These are phyloP conservation scores for Smutsia gigantea DNA, from an alignment of 2,797 vertebrate species.

Conservation along the genomic window DNA sequence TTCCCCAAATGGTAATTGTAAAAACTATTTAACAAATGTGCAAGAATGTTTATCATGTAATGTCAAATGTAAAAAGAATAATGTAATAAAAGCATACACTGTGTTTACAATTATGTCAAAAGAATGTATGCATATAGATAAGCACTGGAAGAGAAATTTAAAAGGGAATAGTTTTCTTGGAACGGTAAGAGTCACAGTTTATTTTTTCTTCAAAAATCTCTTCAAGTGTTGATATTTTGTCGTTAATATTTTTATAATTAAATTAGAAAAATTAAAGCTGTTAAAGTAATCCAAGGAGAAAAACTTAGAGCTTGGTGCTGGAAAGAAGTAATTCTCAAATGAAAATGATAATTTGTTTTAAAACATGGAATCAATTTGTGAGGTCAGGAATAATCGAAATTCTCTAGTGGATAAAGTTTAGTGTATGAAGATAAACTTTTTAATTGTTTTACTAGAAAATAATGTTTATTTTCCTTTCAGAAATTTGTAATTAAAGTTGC, in stretches of 20 bases:
- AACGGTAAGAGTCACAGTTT: neutral
- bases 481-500: neutral
- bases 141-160: neutral
- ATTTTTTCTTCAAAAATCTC: conserved; percentile 6
- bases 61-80: neutral
- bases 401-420: neutral
- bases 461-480: neutral
- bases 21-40: conserved; percentile 40
- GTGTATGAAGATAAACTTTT: neutral
- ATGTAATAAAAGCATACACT: neutral
- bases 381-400: neutral
- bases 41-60: neutral
- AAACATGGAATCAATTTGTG: neutral
- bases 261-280: neutral
- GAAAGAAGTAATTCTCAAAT: neutral
- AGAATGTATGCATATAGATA: neutral
- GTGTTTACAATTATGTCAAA: conserved; percentile 19
- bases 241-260: neutral
- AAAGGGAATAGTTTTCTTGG: conserved; percentile 12
- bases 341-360: conserved; percentile 11
- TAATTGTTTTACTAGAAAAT: conserved; percentile 10
- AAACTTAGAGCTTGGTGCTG: neutral
- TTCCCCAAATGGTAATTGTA: conserved; percentile 15
- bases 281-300: neutral
- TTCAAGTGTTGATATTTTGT: neutral